These are phyloP conservation scores for Halictus ligatus DNA, from an alignment of 2,888 invertebrate species.

Conservation along the genomic window DNA sequence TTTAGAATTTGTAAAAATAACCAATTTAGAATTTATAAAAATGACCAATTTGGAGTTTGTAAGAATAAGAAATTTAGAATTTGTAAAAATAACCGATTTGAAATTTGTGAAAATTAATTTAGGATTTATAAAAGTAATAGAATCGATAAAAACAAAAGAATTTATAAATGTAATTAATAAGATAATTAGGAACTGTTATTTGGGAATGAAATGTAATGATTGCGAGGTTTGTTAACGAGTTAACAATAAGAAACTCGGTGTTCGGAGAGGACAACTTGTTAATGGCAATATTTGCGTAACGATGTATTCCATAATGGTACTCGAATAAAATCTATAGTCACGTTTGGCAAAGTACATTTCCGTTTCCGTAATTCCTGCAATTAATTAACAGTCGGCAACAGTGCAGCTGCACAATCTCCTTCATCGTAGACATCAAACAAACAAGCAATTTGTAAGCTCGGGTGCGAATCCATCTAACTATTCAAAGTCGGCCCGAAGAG, in stretches of 20 bases:
- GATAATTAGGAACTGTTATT: not conserved
- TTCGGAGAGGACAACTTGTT: not conserved
- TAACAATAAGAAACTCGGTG: not conserved
- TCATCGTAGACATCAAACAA: constrained; percentile 9
- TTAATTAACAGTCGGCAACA: constrained; percentile 12
- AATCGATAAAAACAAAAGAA: too few species aligned
- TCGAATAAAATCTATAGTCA: not conserved
- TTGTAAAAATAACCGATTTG: not conserved
- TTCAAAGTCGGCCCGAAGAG: constrained; percentile 41
- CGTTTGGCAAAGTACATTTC: not conserved
- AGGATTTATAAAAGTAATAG: too few species aligned
- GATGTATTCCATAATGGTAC: not conserved
- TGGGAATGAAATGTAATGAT: not conserved
- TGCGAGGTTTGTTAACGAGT: not conserved
- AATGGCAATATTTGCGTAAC: not conserved
- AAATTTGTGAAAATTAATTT: too few species aligned
- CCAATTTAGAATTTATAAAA: too few species aligned
- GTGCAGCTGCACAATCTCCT: not conserved
- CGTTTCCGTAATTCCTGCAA: constrained; percentile 1
- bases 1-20: not conserved
- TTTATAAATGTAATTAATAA: not conserved
- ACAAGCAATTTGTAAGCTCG: constrained; percentile 30
- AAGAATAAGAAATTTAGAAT: not conserved
- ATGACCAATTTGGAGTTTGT: too few species aligned
- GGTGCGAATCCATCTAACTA: constrained; percentile 34